Conservation (phyloP, 92 coral and sea anemone genomes). For the Porites evermanni region DNA sequence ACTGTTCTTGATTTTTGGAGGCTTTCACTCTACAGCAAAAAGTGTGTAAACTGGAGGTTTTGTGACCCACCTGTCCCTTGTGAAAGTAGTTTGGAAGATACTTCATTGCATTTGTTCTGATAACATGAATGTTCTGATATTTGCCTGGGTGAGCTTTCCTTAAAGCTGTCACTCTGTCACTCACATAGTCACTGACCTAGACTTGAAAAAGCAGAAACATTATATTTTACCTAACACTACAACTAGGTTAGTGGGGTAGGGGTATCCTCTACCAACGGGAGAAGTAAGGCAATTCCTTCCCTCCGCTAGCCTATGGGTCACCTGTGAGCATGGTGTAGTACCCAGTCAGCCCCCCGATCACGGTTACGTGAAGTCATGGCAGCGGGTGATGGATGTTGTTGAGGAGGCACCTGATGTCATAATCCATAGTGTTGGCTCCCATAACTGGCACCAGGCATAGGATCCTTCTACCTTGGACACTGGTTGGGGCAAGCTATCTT, state of each 20-base stretch:
- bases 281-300: too few relatives aligned
- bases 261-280: too few relatives aligned
- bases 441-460: too few relatives aligned
- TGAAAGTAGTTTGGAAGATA: conserved; percentile 93
- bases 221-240: too few relatives aligned
- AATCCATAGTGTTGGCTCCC: too few relatives aligned
- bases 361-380: neutral
- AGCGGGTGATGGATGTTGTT: too few relatives aligned
- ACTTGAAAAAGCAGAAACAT: too few relatives aligned
- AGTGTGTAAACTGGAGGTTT: neutral
- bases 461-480: too few relatives aligned
- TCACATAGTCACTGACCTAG: conserved; percentile 98
- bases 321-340: neutral
- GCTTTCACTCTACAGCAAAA: neutral
- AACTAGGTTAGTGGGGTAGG: too few relatives aligned
- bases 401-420: too few relatives aligned
- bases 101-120: conserved; percentile 97
- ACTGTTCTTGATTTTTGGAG: neutral
- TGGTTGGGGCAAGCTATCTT: too few relatives aligned
- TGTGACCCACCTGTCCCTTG: conserved; percentile 84
- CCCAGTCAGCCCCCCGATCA: conserved; percentile 6
- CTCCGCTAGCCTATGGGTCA: too few relatives aligned
- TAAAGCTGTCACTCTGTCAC: conserved; percentile 91
- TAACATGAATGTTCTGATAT: conserved; percentile 89
- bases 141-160: conserved; percentile 89